phyloP scores from a whole-genome alignment of 2,888 invertebrate genomes.

The Aromia moschata region DNA sequence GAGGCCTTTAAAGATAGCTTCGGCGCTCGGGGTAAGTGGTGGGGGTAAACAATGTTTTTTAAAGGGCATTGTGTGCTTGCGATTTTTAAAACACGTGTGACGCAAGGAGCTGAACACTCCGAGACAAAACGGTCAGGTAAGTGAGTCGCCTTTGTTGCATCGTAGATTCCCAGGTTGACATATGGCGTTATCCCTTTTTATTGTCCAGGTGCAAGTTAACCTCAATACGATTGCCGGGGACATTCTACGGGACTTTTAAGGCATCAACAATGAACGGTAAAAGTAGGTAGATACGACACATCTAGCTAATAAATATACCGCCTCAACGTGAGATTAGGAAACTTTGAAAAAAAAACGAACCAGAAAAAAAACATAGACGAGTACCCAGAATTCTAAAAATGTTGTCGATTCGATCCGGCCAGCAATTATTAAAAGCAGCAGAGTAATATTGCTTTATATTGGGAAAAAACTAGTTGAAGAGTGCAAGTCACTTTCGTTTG shows the following conservation, averaged over 20 bases:
- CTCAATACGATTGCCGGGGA: conserved; percentile 15
- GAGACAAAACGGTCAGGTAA: conserved; percentile 36
- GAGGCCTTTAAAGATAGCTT: too few relatives aligned
- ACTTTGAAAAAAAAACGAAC: neutral
- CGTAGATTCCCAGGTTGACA: conserved; percentile 38
- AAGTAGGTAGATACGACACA: neutral
- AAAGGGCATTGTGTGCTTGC: conserved; percentile 11
- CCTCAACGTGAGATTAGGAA: neutral
- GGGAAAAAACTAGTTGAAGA: conserved; percentile 2
- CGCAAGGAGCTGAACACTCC: conserved; percentile 25
- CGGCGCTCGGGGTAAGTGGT: too few relatives aligned
- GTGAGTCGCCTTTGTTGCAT: conserved; percentile 31
- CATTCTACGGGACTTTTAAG: neutral
- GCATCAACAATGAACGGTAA: neutral
- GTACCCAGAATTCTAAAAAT: conserved; percentile 4
- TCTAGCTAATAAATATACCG: neutral
- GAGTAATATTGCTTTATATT: conserved; percentile 4
- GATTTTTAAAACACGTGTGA: conserved; percentile 9
- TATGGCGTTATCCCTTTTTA: conserved; percentile 43
- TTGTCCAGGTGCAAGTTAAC: conserved; percentile 44
- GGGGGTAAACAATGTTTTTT: conserved; percentile 6
- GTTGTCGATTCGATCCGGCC: neutral
- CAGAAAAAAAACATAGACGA: neutral
- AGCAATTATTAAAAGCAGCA: conserved; percentile 2
- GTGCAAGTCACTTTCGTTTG: conserved; percentile 2